phyloP scores from a whole-genome alignment of 2,888 invertebrate genomes.

The Chrysodeixis includens region DNA sequence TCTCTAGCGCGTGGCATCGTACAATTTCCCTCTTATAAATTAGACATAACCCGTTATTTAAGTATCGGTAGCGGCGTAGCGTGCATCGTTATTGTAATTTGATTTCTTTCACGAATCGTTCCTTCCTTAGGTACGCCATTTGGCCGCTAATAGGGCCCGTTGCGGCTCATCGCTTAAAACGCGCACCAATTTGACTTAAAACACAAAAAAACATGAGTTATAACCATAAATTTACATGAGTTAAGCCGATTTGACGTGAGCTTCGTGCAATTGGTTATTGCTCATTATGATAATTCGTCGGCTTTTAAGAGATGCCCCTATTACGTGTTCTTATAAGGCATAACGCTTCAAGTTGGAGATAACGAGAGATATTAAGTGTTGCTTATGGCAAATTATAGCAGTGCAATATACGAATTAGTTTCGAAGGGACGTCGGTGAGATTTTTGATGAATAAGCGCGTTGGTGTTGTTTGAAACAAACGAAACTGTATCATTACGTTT shows the following conservation, averaged over 20 bases:
- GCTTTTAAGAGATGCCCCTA: conserved; percentile 68
- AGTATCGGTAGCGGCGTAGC: conserved; percentile 83
- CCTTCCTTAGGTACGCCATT: conserved; percentile 78
- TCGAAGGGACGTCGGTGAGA: conserved; percentile 60
- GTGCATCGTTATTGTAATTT: conserved; percentile 87
- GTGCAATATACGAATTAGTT: conserved; percentile 60
- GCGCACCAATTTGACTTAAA: conserved; percentile 76
- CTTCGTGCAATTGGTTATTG: conserved; percentile 85
- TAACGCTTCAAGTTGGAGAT: conserved; percentile 65
- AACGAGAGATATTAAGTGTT: conserved; percentile 71
- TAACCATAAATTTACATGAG: conserved; percentile 77
- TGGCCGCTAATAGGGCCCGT: conserved; percentile 80
- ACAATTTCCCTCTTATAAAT: conserved; percentile 86
- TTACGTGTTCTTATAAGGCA: conserved; percentile 68
- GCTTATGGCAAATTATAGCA: conserved; percentile 72
- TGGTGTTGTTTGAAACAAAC: conserved; percentile 66
- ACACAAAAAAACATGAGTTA: conserved; percentile 70
- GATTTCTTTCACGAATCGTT: conserved; percentile 82
- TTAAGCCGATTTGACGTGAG: conserved; percentile 82
- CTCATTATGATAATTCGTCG: conserved; percentile 84
- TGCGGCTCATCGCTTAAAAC: conserved; percentile 77
- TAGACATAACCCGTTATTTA: conserved; percentile 86
- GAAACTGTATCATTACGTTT: conserved; percentile 68
- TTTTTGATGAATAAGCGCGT: conserved; percentile 69
- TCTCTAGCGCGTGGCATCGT: conserved; percentile 81